A percentile compares a stretch with the other conserved stretches of the same genome.
Evolutionary conservation across 2,888 invertebrate species (phyloP).

Genomic region (Leptinotarsa juncta): DNA sequence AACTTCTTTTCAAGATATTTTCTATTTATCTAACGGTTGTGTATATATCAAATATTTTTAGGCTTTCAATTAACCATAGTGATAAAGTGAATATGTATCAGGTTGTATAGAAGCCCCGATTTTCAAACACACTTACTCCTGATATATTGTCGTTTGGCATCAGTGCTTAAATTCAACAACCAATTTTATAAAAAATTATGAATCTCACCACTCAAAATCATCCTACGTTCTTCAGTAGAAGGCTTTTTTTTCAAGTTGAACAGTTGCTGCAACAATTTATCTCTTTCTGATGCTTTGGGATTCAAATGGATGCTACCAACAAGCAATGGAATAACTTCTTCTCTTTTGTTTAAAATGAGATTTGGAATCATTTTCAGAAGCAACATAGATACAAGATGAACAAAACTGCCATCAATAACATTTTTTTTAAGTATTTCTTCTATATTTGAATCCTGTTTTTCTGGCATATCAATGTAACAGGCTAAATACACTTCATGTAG

Average conservation of each 20-base stretch:
- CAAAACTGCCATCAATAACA: slow-evolving; percentile 63
- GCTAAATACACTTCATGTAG: slow-evolving; percentile 68
- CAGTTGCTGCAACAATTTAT: slow-evolving; percentile 74
- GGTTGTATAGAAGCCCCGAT: too few species aligned
- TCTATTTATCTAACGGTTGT: too few species aligned
- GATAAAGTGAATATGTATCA: too few species aligned
- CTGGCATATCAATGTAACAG: slow-evolving; percentile 65
- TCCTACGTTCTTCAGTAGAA: slow-evolving; percentile 73
- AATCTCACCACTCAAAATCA: slow-evolving; percentile 67
- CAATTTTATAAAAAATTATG: background rate
- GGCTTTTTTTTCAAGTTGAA: slow-evolving; percentile 80
- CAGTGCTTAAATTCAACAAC: background rate
- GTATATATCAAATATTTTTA: too few species aligned
- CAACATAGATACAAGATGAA: slow-evolving; percentile 69
- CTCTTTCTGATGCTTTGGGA: slow-evolving; percentile 70
- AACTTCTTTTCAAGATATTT: too few species aligned
- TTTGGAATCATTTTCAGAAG: slow-evolving; percentile 76
- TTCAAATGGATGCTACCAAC: slow-evolving; percentile 73
- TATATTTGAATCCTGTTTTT: slow-evolving; percentile 56
- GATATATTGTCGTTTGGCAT: background rate
- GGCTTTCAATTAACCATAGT: too few species aligned
- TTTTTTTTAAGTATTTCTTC: slow-evolving; percentile 62
- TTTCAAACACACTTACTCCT: too few species aligned
- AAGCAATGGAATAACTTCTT: slow-evolving; percentile 76
- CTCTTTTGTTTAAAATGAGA: slow-evolving; percentile 75